phyloP scores from a whole-genome alignment of 2,797 vertebrate species.

The Masticophis lateralis region DNA sequence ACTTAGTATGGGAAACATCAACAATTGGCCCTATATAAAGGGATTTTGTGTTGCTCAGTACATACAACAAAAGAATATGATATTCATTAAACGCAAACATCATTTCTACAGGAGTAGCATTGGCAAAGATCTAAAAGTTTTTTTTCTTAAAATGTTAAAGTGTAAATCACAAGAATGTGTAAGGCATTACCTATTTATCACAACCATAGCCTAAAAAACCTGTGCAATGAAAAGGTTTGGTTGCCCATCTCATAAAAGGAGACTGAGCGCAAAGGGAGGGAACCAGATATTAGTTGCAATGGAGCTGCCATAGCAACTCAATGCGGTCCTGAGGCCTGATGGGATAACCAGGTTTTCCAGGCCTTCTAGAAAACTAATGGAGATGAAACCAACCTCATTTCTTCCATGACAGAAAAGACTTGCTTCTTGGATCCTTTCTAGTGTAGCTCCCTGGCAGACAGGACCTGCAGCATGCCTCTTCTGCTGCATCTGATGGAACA shows the following conservation, averaged over 20 bases:
- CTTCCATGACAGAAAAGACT: too few species aligned
- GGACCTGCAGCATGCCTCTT: background rate
- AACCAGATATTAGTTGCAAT: background rate
- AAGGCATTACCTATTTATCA: background rate
- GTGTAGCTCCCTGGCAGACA: background rate
- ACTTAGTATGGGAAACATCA: background rate
- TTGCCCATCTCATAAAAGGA: background rate
- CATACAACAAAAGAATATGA: background rate
- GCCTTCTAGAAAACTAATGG: background rate
- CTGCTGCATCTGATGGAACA: background rate
- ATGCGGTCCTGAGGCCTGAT: background rate
- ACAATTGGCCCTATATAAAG: background rate
- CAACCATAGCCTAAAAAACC: background rate
- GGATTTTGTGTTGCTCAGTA: background rate
- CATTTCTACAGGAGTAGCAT: background rate
- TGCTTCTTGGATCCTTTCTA: background rate
- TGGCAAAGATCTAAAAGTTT: background rate
- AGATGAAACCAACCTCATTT: background rate
- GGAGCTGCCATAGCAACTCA: background rate
- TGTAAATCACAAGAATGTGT: background rate
- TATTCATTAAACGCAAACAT: background rate
- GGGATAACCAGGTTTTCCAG: background rate
- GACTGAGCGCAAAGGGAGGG: background rate
- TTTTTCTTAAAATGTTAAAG: background rate
- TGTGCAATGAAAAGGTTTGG: background rate